These are phyloP conservation scores for Osmerus eperlanus DNA, from an alignment of 2,113 vertebrate genomes.

Conservation along the genomic window DNA sequence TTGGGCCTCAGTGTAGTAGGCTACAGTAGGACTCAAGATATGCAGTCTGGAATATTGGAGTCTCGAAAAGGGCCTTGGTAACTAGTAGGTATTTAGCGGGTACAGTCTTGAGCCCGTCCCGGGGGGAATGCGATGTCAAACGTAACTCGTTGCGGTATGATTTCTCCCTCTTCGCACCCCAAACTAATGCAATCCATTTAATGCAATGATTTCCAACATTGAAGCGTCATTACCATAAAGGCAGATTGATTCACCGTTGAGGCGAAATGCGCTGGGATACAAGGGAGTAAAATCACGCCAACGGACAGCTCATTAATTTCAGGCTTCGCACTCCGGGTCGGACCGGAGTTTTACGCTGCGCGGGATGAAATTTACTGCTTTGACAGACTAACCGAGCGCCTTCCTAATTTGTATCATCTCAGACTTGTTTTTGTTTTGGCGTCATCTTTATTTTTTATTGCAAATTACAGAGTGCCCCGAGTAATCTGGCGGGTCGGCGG, in stretches of 20 bases:
- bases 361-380: slow-evolving; percentile 62
- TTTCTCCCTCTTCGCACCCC: slow-evolving; percentile 29
- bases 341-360: slow-evolving; percentile 52
- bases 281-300: slow-evolving; percentile 67
- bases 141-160: not conserved
- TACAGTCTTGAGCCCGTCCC: not conserved
- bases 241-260: slow-evolving; percentile 70
- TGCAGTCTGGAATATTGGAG: slow-evolving; percentile 5
- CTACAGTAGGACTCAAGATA: not conserved
- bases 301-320: slow-evolving; percentile 72
- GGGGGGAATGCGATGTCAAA: slow-evolving; percentile 4
- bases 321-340: slow-evolving; percentile 44
- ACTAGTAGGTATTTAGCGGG: not conserved
- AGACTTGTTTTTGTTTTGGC: slow-evolving; percentile 77
- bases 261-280: slow-evolving; percentile 50
- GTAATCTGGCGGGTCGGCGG: slow-evolving; percentile 63
- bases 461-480: slow-evolving; percentile 70
- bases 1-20: not conserved
- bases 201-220: slow-evolving; percentile 60
- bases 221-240: slow-evolving; percentile 65
- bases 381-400: slow-evolving; percentile 66
- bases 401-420: slow-evolving; percentile 73
- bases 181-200: slow-evolving; percentile 61
- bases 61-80: no score
- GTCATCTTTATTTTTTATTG: slow-evolving; percentile 77